phyloP scores from a whole-genome alignment of 2,797 vertebrate genomes.

The Sebastiscus albofasciatus region DNA sequence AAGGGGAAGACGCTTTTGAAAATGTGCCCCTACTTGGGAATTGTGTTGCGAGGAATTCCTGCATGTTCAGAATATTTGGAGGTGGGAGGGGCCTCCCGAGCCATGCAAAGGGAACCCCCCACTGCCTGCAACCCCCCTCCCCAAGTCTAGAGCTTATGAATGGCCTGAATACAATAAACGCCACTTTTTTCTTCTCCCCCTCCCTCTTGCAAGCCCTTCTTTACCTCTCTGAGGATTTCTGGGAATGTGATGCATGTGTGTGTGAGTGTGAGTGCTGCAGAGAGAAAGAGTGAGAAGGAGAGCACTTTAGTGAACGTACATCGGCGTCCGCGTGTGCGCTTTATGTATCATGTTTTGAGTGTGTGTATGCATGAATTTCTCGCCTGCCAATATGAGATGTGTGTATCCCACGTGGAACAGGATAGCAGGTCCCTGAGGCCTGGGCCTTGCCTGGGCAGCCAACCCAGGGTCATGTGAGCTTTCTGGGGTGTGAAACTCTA shows the following conservation, averaged over 20 bases:
- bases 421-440: constrained; percentile 90
- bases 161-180: constrained; percentile 93
- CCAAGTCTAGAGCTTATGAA: constrained; percentile 89
- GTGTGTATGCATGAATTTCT: constrained; percentile 63
- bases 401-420: constrained; percentile 84
- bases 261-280: constrained; percentile 30
- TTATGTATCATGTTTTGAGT: constrained; percentile 44
- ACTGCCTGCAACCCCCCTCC: constrained; percentile 80
- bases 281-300: constrained; percentile 30
- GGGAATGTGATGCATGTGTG: constrained; percentile 67
- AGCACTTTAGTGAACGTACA: constrained; percentile 56
- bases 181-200: constrained; percentile 87
- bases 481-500: constrained; percentile 91
- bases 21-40: constrained; percentile 69
- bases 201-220: constrained; percentile 66
- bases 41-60: constrained; percentile 82
- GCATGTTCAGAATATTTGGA: constrained; percentile 83
- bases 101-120: constrained; percentile 82
- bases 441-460: constrained; percentile 88
- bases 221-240: constrained; percentile 76
- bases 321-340: constrained; percentile 19
- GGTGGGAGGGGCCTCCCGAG: constrained; percentile 80
- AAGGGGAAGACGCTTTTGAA: constrained; percentile 53
- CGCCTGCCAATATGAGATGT: constrained; percentile 58
- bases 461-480: constrained; percentile 85